Evolutionary conservation across 2,888 invertebrate species (phyloP).

Genomic region (Pristionchus arcanus): DNA sequence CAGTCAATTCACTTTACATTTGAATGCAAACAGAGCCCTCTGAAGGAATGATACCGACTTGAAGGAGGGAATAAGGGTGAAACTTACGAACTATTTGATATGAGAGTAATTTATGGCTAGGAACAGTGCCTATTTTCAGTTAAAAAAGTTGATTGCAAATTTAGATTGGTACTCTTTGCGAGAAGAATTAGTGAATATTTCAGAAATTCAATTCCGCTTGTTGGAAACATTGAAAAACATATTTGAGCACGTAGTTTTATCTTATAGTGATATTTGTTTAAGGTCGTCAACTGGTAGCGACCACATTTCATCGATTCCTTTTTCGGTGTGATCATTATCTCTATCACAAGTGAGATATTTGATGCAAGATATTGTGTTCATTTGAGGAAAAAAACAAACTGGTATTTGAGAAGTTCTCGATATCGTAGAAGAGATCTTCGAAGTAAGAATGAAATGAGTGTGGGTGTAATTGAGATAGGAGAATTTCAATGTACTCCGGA

Average conservation of each 20-base stretch:
- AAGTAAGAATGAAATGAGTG: neutral
- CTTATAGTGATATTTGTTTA: too few relatives aligned
- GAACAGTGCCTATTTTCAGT: neutral
- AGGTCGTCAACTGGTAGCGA: too few relatives aligned
- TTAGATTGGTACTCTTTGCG: neutral
- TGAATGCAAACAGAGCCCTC: constrained; percentile 35
- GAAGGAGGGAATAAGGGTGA: neutral
- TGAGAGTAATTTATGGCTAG: neutral
- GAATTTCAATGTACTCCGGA: neutral
- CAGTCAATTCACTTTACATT: constrained; percentile 34
- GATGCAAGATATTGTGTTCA: neutral
- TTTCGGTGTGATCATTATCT: too few relatives aligned
- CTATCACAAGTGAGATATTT: too few relatives aligned
- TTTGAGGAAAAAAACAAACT: neutral
- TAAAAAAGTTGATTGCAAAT: neutral
- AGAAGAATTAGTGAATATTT: too few relatives aligned
- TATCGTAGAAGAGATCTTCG: neutral
- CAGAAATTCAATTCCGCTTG: too few relatives aligned
- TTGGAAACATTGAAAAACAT: too few relatives aligned
- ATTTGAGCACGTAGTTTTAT: too few relatives aligned
- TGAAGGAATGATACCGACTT: constrained; percentile 23
- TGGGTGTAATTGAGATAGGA: neutral
- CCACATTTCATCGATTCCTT: too few relatives aligned
- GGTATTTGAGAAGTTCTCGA: neutral
- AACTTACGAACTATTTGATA: neutral